Base-by-base conservation (phyloP, 2,888 invertebrate species). In the Acleris laterana region DNA sequence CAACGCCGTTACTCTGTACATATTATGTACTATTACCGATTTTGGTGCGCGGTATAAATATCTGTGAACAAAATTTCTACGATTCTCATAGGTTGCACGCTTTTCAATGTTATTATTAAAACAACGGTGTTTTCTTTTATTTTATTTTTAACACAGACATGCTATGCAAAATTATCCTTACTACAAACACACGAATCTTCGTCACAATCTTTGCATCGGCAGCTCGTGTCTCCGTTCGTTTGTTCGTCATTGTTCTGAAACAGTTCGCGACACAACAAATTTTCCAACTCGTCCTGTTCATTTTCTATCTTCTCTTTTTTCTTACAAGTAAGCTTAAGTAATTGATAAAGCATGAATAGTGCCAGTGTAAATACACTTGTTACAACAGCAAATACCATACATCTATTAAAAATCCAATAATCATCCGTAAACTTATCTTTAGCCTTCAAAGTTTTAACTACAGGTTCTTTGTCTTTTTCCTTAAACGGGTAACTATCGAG, bases 321-420 rank as follows among this genome's bases (percentile, higher is more conserved):
- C 19, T 17, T 38, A 38, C 57, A 66, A n/a, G 56, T 62, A 13
- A 28, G 46, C 19, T 22, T 19, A 5, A 78, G 16, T 32, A 78
- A 68, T 16, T 74, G 74, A 51, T 62, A 71, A 52, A 80, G 73
- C 1, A 71, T 73, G 19, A 77, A 55, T 9, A 80, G 4, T 17
- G 77, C 65, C 19, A 74, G 66, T 32, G 72, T 70, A 22, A 78
- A 46, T 19, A 82, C 44, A 44, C 74, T 72, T 38, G 77, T 69
- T 9, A 85, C 61, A 9, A 77, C 49, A 3, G 78, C 70, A 72
- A 79, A 81, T 58, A 84, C 67, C 38, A 84, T 69, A 13, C 79
- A 77, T 75, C 89, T 85, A 53, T 81, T 68, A 2, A 70, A 69
- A 28, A 77, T 78, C 85, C 85, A 88, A 42, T 72, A 72, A 22